Evolutionary conservation across 1,140 invertebrate species (phyloP), one percentile per base, ranked within the genome.

Genomic region (Aphaenogaster floridana): DNA sequence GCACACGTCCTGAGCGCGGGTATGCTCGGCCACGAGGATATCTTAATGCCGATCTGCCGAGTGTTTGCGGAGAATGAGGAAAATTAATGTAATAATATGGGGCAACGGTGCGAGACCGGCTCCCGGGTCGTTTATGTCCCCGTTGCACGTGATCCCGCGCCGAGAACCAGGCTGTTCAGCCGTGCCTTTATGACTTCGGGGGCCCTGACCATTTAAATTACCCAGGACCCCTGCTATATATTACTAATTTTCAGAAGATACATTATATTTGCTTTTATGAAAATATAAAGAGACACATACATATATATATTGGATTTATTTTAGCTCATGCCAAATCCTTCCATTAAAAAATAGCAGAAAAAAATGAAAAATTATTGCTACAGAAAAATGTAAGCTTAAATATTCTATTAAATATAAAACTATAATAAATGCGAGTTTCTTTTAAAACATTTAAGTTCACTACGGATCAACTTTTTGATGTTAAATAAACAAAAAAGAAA

Each of bases 21-120:
- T 59, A 66, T 57, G 42, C 52, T 52, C 71, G 54, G 13, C 42
- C 15, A 21, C 17, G 21, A n/a, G 15, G 54, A 50, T 88, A 88
- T 88, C 81, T 86, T 71, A 86, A 86, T 64, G 42, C 66, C 45
- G 57, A 86, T 88, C 83, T 88, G 48, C 68, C 68, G 13, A 64
- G 54, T 79, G 66, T 72, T 86, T 71, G 79, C 74, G 8, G 72
- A 79, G 86, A 84, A 78, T 68, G 50, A 52, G 50, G 48, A 50
- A 79, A 78, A 88, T 84, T 78, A 89, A 77, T 79, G 86, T 86
- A 86, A 88, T 79, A 86, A 86, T 79, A 79, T 52, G 28, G 63
- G 50, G 59, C 76, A 76, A 21, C 52, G 17, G 34, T 45, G 57
- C 52, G 72, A 79, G 66, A 74, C 54, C 36, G 36, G 9, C 39